A percentile compares a stretch with the other conserved stretches of the same genome.
Conservation (phyloP, 2,888 invertebrate genomes). For the Anorthoa munda region DNA sequence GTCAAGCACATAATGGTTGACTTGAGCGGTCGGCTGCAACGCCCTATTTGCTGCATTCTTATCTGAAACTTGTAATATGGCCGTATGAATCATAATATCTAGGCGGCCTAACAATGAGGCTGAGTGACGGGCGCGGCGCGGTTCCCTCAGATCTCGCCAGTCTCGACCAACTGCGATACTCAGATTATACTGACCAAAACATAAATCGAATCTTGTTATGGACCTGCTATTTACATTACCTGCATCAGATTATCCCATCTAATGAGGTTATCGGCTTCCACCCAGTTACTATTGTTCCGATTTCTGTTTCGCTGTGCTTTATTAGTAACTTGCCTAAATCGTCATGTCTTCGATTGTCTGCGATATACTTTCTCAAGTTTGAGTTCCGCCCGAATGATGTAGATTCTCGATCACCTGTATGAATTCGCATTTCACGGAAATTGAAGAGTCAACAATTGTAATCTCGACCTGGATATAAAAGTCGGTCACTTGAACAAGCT, state of each 20-base stretch:
- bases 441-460: constrained; percentile 61
- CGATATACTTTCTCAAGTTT: not conserved
- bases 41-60: constrained; percentile 88
- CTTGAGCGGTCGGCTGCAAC: constrained; percentile 84
- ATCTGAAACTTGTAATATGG: constrained; percentile 84
- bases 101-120: constrained; percentile 84
- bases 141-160: constrained; percentile 80
- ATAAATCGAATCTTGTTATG: constrained; percentile 87
- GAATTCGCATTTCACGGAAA: constrained; percentile 36
- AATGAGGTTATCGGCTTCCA: constrained; percentile 81
- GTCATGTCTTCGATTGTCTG: constrained; percentile 19
- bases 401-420: constrained; percentile 13
- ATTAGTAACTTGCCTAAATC: constrained; percentile 66
- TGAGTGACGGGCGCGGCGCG: constrained; percentile 87
- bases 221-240: constrained; percentile 84
- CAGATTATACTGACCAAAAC: constrained; percentile 83
- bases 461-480: constrained; percentile 41
- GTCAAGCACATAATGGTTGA: constrained; percentile 82
- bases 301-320: constrained; percentile 73
- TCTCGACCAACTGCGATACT: constrained; percentile 80
- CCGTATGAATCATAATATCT: constrained; percentile 86
- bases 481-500: constrained; percentile 27
- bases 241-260: constrained; percentile 84
- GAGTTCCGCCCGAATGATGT: constrained; percentile 17
- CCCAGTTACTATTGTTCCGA: constrained; percentile 75